Conservation (phyloP, 2,113 vertebrate species). For the Archocentrus centrarchus region DNA sequence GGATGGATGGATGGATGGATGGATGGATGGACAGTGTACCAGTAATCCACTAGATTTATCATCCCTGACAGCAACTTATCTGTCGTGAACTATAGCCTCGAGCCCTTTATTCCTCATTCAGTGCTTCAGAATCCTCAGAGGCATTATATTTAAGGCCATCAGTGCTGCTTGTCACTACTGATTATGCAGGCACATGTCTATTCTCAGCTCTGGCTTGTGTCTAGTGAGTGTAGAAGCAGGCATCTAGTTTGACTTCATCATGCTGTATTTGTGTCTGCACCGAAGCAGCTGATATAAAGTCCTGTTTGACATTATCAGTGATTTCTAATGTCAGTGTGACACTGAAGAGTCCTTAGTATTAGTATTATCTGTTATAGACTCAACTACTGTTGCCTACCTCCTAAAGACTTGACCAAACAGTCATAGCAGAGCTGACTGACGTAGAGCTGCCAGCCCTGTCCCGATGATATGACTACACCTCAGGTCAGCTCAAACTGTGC, state of each 20-base stretch:
- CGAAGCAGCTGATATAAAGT: neutral
- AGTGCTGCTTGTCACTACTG: neutral
- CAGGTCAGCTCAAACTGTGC: constrained; percentile 15
- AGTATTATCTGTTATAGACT: neutral
- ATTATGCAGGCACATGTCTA: constrained; percentile 17
- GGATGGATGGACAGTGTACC: neutral
- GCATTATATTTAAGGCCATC: constrained; percentile 11
- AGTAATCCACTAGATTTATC: neutral
- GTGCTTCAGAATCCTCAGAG: constrained; percentile 11
- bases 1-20: too few species aligned
- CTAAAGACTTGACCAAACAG: neutral
- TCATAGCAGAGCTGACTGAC: constrained; percentile 8
- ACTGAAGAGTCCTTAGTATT: neutral
- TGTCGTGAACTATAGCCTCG: neutral
- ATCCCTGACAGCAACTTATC: neutral
- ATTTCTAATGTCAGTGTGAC: constrained; percentile 9
- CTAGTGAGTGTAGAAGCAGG: neutral
- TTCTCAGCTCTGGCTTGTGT: constrained; percentile 18
- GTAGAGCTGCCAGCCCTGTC: neutral
- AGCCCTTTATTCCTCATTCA: neutral
- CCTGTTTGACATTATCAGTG: neutral
- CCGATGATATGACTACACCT: neutral
- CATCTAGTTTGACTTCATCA: neutral
- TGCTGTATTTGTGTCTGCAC: neutral
- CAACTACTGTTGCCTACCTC: accelerated